Evolutionary conservation across 1,140 invertebrate genomes (phyloP).

Genomic region (Heterodera carotae): DNA sequence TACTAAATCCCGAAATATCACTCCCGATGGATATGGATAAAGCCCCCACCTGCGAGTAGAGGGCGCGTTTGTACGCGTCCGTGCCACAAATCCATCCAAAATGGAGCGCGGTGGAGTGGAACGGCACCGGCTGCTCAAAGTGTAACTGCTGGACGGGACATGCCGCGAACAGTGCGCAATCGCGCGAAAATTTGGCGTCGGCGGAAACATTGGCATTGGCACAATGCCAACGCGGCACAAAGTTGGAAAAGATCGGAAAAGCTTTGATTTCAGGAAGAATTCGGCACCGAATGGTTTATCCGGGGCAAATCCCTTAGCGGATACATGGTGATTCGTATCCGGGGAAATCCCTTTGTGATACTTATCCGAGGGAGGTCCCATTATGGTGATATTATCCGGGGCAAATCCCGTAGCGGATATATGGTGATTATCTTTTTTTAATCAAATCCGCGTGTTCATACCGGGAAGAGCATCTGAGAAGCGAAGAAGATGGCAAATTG

Average conservation of each 20-base stretch:
- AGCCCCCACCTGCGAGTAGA: not conserved
- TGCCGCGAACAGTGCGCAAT: conserved; percentile 40
- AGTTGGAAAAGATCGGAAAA: conserved; percentile 61
- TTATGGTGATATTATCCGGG: too few species aligned
- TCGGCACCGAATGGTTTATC: too few species aligned
- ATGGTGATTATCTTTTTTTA: too few species aligned
- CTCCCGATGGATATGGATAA: too few species aligned
- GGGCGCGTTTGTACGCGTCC: conserved; percentile 21
- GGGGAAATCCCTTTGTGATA: too few species aligned
- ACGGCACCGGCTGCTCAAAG: conserved; percentile 29
- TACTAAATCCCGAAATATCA: too few species aligned
- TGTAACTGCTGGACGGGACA: conserved; percentile 5
- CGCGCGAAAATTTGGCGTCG: conserved; percentile 27
- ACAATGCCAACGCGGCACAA: conserved; percentile 61
- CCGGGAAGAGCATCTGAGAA: conserved; percentile 54
- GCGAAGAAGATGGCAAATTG: conserved; percentile 64
- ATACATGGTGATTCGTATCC: too few species aligned
- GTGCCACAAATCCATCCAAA: conserved; percentile 42
- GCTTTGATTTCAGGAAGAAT: too few species aligned
- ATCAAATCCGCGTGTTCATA: too few species aligned
- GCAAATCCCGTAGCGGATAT: too few species aligned
- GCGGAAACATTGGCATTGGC: not conserved
- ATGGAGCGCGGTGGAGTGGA: conserved; percentile 58
- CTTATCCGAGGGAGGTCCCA: too few species aligned
- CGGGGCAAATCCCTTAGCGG: too few species aligned